A percentile compares a stretch with the other conserved stretches of the same genome.
These are phyloP conservation scores for Leuciscus waleckii DNA, from an alignment of 2,797 vertebrate species.

Conservation along the genomic window DNA sequence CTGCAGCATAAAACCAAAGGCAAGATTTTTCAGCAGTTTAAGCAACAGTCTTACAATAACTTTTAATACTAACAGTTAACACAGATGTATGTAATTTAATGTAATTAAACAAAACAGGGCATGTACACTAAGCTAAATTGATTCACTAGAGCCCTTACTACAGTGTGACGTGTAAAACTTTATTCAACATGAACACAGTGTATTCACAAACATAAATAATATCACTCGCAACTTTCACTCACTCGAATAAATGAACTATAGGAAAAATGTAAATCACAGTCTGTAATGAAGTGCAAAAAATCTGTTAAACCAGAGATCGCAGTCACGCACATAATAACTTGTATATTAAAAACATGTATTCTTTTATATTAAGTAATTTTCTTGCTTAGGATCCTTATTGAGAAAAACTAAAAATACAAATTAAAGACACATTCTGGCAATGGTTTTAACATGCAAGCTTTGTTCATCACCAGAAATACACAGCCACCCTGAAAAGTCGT, in stretches of 20 bases:
- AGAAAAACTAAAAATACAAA: slow-evolving; percentile 67
- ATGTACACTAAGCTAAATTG: background rate
- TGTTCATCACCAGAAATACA: slow-evolving; percentile 76
- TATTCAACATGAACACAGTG: slow-evolving; percentile 45
- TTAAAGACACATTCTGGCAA: slow-evolving; percentile 64
- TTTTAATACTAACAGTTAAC: background rate
- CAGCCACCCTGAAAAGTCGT: slow-evolving; percentile 74
- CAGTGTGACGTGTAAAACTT: slow-evolving; percentile 35
- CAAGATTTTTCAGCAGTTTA: background rate
- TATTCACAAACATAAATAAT: slow-evolving; percentile 44
- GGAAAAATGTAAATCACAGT: slow-evolving; percentile 28
- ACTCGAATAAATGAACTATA: background rate
- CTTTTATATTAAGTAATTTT: slow-evolving; percentile 70
- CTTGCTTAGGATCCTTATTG: slow-evolving; percentile 83
- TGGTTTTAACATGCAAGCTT: slow-evolving; percentile 79
- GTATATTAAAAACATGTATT: slow-evolving; percentile 1
- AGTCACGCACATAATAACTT: background rate
- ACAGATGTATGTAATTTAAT: background rate
- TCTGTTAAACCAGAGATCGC: slow-evolving; percentile 1
- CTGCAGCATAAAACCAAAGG: background rate
- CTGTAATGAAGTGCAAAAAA: slow-evolving; percentile 43
- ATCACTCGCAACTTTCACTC: slow-evolving; percentile 29
- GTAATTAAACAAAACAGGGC: background rate
- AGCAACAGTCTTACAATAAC: background rate
- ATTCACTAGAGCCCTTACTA: background rate